Evolutionary conservation across 2,797 vertebrate genomes (phyloP).

Genomic region (Acomys russatus): DNA sequence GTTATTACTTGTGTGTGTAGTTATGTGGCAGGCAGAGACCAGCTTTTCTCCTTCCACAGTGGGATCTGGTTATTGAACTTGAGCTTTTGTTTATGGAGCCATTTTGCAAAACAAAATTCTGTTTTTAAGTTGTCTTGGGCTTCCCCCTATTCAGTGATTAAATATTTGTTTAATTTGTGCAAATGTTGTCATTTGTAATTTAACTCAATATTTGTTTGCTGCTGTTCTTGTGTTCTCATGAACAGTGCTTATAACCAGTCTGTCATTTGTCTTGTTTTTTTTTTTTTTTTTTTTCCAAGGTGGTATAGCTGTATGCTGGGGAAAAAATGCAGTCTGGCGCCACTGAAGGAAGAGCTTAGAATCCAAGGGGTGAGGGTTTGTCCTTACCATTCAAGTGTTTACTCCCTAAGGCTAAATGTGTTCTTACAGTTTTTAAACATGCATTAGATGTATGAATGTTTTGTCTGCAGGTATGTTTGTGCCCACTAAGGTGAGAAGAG

Average conservation of each 20-base stretch:
- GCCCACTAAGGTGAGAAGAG: not conserved
- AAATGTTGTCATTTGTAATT: conserved; percentile 48
- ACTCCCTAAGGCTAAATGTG: conserved; percentile 12
- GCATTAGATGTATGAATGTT: not conserved
- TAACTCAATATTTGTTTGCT: conserved; percentile 42
- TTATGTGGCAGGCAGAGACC: not conserved
- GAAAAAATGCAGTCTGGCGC: conserved; percentile 98
- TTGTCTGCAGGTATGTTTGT: not conserved
- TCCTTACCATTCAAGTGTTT: not conserved
- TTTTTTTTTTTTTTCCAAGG: conserved; percentile 83
- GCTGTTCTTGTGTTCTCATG: conserved; percentile 24
- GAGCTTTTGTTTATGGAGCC: not conserved
- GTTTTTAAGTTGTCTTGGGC: conserved; percentile 20
- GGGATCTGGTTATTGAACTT: not conserved
- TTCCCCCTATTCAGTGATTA: conserved; percentile 24
- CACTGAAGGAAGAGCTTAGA: conserved; percentile 97
- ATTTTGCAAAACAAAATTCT: not conserved
- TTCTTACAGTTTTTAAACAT: not conserved
- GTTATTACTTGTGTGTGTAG: not conserved
- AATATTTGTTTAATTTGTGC: conserved; percentile 52
- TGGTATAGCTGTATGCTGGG: conserved; percentile 99
- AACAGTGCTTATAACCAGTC: not conserved
- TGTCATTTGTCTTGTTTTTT: conserved; percentile 42
- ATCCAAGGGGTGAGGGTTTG: conserved; percentile 95
- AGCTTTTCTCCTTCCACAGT: not conserved